A percentile compares a stretch with the other conserved stretches of the same genome.
These are phyloP conservation scores for Eupithecia insigniata DNA, from an alignment of 2,888 invertebrate species.

Conservation along the genomic window DNA sequence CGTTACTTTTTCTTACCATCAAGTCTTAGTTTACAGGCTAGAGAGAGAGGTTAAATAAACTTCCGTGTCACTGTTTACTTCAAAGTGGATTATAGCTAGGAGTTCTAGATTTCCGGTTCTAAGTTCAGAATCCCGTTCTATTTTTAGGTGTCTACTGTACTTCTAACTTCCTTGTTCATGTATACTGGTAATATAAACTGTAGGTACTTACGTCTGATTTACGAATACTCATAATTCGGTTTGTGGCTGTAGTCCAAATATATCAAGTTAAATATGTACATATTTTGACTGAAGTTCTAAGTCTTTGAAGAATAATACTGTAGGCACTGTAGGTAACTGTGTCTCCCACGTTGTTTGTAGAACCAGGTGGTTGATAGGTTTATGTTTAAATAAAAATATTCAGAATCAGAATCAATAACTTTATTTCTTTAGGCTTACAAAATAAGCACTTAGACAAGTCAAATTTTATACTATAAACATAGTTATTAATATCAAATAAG, in stretches of 20 bases:
- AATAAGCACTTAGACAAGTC: too few species aligned
- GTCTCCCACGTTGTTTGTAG: too few species aligned
- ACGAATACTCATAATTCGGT: neutral
- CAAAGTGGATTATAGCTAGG: neutral
- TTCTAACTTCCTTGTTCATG: neutral
- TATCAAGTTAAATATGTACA: neutral
- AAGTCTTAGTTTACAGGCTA: slow-evolving; percentile 3
- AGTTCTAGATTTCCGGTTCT: neutral
- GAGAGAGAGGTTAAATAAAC: neutral
- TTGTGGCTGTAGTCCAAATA: neutral
- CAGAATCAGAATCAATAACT: too few species aligned
- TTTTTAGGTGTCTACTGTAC: neutral
- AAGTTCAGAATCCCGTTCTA: neutral
- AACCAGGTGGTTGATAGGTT: too few species aligned
- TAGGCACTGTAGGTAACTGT: too few species aligned
- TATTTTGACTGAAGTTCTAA: neutral
- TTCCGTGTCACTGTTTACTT: neutral
- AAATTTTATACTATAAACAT: too few species aligned
- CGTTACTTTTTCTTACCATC: slow-evolving; percentile 36
- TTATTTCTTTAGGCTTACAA: too few species aligned
- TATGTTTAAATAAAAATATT: too few species aligned
- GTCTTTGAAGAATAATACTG: neutral
- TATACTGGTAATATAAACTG: neutral
- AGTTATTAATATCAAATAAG: too few species aligned
- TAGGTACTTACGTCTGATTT: neutral